phyloP scores from a whole-genome alignment of 1,140 invertebrate species.

The Chymomyza costata region DNA sequence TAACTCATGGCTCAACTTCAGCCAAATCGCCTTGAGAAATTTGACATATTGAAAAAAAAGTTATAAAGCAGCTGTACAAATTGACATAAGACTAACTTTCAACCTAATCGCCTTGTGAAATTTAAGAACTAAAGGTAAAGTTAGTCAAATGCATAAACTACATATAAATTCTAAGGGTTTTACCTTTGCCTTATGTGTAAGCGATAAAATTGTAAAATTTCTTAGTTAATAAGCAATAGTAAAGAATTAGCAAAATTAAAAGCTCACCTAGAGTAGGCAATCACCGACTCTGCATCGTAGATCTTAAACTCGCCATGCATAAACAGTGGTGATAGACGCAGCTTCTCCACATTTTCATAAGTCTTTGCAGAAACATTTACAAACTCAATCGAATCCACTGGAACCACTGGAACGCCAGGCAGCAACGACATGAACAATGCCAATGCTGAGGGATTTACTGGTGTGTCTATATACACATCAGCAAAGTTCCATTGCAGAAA shows the following conservation, averaged over 20 bases:
- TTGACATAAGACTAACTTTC: too few relatives aligned
- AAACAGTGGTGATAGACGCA: slow-evolving; percentile 76
- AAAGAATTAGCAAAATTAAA: neutral
- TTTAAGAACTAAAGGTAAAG: too few relatives aligned
- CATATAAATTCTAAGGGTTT: too few relatives aligned
- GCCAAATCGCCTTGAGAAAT: too few relatives aligned
- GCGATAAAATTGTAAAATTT: neutral
- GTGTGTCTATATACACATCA: slow-evolving; percentile 38
- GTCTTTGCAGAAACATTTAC: slow-evolving; percentile 38
- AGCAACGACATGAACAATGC: slow-evolving; percentile 83
- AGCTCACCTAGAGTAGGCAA: slow-evolving; percentile 81
- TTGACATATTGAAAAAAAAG: too few relatives aligned
- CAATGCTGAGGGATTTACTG: slow-evolving; percentile 70
- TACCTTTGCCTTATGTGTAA: slow-evolving; percentile 22
- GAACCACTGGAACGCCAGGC: slow-evolving; percentile 83
- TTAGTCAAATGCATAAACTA: too few relatives aligned
- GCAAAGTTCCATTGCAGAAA: slow-evolving; percentile 72
- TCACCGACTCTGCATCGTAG: slow-evolving; percentile 76
- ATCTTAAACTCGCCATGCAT: slow-evolving; percentile 78
- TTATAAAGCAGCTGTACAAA: too few relatives aligned
- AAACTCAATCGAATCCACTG: slow-evolving; percentile 77
- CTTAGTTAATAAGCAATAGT: slow-evolving; percentile 3
- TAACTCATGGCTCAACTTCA: too few relatives aligned
- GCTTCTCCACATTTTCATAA: slow-evolving; percentile 72
- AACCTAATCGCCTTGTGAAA: too few relatives aligned